A percentile compares a stretch with the other conserved stretches of the same genome.
Conservation (phyloP, 2,888 invertebrate genomes). For the Luperina testacea region DNA sequence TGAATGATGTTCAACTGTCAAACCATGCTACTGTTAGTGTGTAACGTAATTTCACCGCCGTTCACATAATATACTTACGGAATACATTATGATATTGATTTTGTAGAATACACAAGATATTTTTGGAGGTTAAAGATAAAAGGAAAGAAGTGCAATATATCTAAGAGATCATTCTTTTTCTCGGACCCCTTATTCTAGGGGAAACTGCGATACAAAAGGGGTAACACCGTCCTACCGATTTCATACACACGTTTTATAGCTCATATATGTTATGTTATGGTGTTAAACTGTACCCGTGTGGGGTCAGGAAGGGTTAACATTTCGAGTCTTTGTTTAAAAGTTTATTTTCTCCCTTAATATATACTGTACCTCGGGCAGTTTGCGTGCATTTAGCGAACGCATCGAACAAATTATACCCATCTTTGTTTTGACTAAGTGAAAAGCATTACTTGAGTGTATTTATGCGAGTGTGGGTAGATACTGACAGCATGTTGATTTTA, state of each 20-base stretch:
- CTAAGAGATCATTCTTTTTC: slow-evolving; percentile 7
- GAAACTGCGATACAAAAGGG: slow-evolving; percentile 15
- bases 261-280: slow-evolving; percentile 72
- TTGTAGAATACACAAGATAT: not conserved
- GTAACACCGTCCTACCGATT: slow-evolving; percentile 59
- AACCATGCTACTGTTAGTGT: not conserved
- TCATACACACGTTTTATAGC: slow-evolving; percentile 70
- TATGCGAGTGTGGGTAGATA: slow-evolving; percentile 60
- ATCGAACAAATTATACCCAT: slow-evolving; percentile 73
- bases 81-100: not conserved
- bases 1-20: not conserved
- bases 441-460: slow-evolving; percentile 57
- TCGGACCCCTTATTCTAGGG: slow-evolving; percentile 2
- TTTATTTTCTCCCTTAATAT: slow-evolving; percentile 77
- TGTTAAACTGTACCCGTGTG: slow-evolving; percentile 74
- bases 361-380: slow-evolving; percentile 73
- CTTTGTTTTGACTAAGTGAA: slow-evolving; percentile 76
- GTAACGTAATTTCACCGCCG: not conserved
- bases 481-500: slow-evolving; percentile 58
- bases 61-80: not conserved
- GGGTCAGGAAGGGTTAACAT: slow-evolving; percentile 82
- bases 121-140: not conserved
- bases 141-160: not conserved
- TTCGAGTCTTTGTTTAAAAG: slow-evolving; percentile 83
- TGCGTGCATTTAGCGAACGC: slow-evolving; percentile 75